phyloP scores from a whole-genome alignment of 2,888 invertebrate species.

The Strigamia transsilvanica region DNA sequence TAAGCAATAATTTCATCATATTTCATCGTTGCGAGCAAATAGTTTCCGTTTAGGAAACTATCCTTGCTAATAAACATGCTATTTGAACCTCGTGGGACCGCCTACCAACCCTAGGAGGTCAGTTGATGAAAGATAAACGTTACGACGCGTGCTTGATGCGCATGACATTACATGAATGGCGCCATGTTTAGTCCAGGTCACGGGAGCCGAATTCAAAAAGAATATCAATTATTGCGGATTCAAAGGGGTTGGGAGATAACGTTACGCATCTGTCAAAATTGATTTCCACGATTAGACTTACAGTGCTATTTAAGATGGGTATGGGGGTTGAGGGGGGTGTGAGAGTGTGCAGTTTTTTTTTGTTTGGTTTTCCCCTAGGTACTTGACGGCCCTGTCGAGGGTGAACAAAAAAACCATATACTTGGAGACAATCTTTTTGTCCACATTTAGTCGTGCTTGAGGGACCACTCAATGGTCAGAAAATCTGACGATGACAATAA shows the following conservation, averaged over 20 bases:
- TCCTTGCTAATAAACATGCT: background rate
- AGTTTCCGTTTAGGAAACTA: background rate
- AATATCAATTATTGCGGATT: constrained; percentile 9
- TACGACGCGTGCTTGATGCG: constrained; percentile 13
- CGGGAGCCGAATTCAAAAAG: constrained; percentile 20
- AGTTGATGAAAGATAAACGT: constrained; percentile 6
- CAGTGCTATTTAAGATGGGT: background rate
- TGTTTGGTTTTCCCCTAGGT: background rate
- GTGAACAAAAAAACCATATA: background rate
- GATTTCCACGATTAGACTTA: constrained; percentile 2
- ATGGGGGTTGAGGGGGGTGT: background rate
- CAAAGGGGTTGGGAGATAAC: constrained; percentile 10
- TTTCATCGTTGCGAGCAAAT: no score
- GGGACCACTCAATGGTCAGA: background rate
- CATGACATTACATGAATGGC: constrained; percentile 13
- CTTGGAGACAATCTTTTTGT: background rate
- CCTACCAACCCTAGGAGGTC: background rate
- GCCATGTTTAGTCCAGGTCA: constrained; percentile 20
- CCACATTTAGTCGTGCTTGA: constrained; percentile 20
- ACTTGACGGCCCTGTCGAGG: background rate
- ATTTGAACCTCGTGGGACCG: constrained; percentile 14
- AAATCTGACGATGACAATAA: background rate
- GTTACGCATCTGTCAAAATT: constrained; percentile 20
- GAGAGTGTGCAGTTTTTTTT: background rate
- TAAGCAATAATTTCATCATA: background rate